Evolutionary conservation across 1,140 invertebrate species (phyloP).

Genomic region (Gonatopus flavifemur): DNA sequence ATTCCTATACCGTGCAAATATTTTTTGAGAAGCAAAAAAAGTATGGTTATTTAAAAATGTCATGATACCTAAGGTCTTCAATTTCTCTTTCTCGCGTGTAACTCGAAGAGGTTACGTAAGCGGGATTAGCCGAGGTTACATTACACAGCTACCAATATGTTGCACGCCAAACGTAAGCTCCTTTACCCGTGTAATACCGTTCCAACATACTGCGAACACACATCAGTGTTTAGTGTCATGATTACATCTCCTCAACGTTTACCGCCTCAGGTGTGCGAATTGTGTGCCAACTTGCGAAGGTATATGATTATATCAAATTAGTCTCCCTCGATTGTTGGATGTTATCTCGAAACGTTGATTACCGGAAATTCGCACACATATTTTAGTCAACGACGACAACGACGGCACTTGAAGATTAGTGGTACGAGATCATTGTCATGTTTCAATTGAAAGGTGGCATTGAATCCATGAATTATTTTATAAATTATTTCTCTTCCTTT

Average conservation of each 20-base stretch:
- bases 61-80: too few relatives aligned
- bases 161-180: conserved; percentile 11
- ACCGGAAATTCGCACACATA: too few relatives aligned
- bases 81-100: background rate
- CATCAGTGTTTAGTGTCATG: conserved; percentile 6
- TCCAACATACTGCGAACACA: conserved; percentile 18
- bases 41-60: too few relatives aligned
- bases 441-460: too few relatives aligned
- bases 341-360: conserved; percentile 1
- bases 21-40: too few relatives aligned
- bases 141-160: conserved; percentile 9
- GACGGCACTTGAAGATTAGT: too few relatives aligned
- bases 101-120: conserved; percentile 3
- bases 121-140: background rate
- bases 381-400: too few relatives aligned
- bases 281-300: conserved; percentile 16
- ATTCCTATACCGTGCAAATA: too few relatives aligned
- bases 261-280: conserved; percentile 19
- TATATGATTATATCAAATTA: conserved; percentile 26
- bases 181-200: conserved; percentile 13
- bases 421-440: too few relatives aligned
- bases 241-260: conserved; percentile 14
- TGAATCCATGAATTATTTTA: too few relatives aligned
- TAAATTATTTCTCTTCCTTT: too few relatives aligned
- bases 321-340: background rate